Conservation (phyloP, 92 coral and sea anemone genomes). For the Micromussa lordhowensis region DNA sequence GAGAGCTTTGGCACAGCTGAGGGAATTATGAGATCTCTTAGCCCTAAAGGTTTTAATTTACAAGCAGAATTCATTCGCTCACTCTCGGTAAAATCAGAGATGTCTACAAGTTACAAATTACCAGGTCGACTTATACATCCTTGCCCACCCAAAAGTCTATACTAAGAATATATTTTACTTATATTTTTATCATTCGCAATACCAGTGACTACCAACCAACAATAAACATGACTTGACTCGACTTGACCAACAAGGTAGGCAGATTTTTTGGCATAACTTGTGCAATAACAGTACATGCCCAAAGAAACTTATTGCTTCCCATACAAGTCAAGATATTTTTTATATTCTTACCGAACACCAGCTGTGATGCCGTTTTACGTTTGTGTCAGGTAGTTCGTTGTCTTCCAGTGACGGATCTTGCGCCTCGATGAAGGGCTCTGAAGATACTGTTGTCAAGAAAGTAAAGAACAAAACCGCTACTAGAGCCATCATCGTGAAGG, state of each 20-base stretch:
- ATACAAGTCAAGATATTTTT: not conserved
- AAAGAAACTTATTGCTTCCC: no score
- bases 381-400: not conserved
- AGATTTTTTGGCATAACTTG: no score
- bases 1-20: no score
- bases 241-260: no score
- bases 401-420: not conserved
- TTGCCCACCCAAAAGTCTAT: not conserved
- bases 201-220: not conserved
- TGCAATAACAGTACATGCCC: no score
- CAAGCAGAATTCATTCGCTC: not conserved
- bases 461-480: not conserved
- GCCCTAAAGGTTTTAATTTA: no score
- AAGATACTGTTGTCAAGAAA: not conserved
- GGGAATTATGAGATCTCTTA: not conserved
- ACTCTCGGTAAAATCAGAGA: no score
- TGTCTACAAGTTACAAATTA: not conserved
- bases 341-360: slow-evolving; percentile 10
- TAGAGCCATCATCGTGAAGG: not conserved
- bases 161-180: not conserved
- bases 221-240: no score
- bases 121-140: not conserved
- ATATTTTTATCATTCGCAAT: not conserved
- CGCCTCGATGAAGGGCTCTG: not conserved
- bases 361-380: not conserved